phyloP scores from a whole-genome alignment of 2,113 vertebrate genomes.

The Entelurus aequoreus region DNA sequence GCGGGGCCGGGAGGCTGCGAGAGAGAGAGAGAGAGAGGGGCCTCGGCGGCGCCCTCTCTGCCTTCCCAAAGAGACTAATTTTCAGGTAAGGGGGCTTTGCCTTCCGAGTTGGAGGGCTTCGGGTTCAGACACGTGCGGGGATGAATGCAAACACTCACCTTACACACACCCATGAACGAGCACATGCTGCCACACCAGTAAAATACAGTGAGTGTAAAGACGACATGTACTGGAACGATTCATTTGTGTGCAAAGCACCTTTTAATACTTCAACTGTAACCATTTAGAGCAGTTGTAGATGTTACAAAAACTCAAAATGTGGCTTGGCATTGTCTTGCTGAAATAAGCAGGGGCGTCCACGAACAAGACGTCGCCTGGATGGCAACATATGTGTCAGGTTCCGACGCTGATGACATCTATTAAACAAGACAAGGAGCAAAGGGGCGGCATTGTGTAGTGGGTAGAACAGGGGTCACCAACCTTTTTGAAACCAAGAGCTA shows the following conservation, averaged over 20 bases:
- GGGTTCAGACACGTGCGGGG: constrained; percentile 14
- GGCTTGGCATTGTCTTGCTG: too few relatives aligned
- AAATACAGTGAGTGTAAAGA: not conserved
- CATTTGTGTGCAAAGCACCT: not conserved
- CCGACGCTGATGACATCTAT: too few relatives aligned
- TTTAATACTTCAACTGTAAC: not conserved
- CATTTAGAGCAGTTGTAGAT: constrained; percentile 3
- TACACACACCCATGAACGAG: not conserved
- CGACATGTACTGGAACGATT: not conserved
- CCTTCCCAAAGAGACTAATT: constrained; percentile 68
- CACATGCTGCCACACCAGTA: not conserved
- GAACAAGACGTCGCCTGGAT: too few relatives aligned
- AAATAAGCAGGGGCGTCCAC: too few relatives aligned
- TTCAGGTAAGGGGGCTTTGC: constrained; percentile 43
- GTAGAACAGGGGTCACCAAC: too few relatives aligned
- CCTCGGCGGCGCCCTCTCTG: constrained; percentile 22
- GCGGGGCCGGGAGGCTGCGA: constrained; percentile 42
- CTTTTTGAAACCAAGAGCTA: too few relatives aligned
- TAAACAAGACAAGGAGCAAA: too few relatives aligned
- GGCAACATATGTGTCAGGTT: too few relatives aligned
- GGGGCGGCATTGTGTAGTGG: too few relatives aligned
- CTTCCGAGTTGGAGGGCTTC: constrained; percentile 28
- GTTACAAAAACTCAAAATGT: too few relatives aligned
- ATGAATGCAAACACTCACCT: constrained; percentile 12
- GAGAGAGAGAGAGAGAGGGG: constrained; percentile 39